Base-by-base conservation (phyloP, 2,797 vertebrate genomes). In the Acanthornis magna region DNA sequence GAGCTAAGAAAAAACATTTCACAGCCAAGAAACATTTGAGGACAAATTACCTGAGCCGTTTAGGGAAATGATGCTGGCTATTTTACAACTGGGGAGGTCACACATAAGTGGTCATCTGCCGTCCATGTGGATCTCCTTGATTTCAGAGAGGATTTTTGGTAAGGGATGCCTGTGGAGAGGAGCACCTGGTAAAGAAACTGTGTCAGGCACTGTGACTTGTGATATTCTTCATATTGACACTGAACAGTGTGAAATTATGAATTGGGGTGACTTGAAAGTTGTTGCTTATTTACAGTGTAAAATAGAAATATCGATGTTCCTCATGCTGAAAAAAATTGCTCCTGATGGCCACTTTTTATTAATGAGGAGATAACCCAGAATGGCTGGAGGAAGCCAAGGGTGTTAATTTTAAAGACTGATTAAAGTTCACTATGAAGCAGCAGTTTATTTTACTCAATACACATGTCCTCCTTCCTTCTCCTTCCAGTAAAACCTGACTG, bases 231-330 rank as follows among this genome's bases (percentile, higher is more conserved):
- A 26, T 32, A 30, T 2, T 27, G 36, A 47, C 34, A 34, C 26
- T 10, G 65, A 84, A 43, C 1, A 76, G 2, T 1, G 1, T 55
- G 85, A 81, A 78, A 80, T 53, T 53, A 36, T 9, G 10, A n/a
- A 47, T 0, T 0, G 9, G 20, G 14, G 2, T 1, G 3, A 43
- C 43, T 76, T 53, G 38, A 83, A 75, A 66, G 9, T 32, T 36
- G 9, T 5, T 6, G 0, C 60, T 91, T 62, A 51, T 65, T 76
- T 66, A 40, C 68, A 93, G 23, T 13, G 19, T 14, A 50, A 57
- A 88, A 70, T 5, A 73, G 29, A 83, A 80, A 71, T 60, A 34
- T 7, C 20, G 19, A 26, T 62, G 58, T 36, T 84, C 16, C 38
- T 47, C 2, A 0, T 15, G 53, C 6, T 20, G 60, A 66, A 93